These are phyloP conservation scores for Pelmatolapia mariae DNA, from an alignment of 2,113 vertebrate species.

Conservation along the genomic window DNA sequence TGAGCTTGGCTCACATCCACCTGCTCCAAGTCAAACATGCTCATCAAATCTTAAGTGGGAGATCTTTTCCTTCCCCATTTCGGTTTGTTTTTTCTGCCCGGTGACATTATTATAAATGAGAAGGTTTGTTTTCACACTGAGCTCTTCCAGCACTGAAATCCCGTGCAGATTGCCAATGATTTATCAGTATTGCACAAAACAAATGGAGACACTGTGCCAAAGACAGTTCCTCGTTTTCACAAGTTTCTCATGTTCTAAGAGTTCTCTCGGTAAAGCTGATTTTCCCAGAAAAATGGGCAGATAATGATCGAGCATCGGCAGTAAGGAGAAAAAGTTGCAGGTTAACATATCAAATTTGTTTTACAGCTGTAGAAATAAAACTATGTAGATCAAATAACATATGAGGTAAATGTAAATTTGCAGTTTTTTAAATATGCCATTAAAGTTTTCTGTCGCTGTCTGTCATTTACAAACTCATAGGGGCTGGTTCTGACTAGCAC, in stretches of 20 bases:
- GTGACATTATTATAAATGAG: conserved; percentile 4
- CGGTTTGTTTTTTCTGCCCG: not conserved
- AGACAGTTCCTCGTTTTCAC: not conserved
- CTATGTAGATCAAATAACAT: not conserved
- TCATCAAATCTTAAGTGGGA: not conserved
- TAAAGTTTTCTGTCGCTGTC: not conserved
- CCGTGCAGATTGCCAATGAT: not conserved
- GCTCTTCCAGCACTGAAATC: not conserved
- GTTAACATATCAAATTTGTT: not conserved
- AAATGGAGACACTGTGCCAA: not conserved
- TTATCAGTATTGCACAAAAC: not conserved
- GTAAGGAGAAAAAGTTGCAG: not conserved
- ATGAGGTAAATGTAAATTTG: not conserved
- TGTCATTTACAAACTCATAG: not conserved
- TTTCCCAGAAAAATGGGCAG: not conserved
- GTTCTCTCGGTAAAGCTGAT: not conserved
- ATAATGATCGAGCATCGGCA: not conserved
- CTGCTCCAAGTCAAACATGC: not conserved
- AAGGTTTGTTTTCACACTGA: not conserved
- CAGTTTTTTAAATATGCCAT: not conserved
- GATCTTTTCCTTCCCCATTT: not conserved
- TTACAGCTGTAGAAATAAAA: not conserved
- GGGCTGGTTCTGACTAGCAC: not conserved
- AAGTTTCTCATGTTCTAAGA: not conserved
- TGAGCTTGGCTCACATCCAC: not conserved